Base-by-base conservation (phyloP, 2,797 vertebrate species). In the Eremophila alpestris region DNA sequence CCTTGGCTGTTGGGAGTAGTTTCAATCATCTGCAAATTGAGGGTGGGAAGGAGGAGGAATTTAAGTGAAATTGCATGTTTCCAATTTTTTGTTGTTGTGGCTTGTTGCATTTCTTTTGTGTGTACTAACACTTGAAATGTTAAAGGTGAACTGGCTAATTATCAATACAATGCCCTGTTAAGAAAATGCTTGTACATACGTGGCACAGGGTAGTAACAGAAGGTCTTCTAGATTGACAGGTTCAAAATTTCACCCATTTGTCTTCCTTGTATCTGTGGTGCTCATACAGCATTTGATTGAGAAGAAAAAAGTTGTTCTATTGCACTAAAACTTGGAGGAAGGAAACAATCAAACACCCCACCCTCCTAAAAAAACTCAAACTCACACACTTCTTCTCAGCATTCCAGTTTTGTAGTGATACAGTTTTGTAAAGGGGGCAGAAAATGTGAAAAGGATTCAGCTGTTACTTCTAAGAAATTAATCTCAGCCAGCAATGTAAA, bases 31-130 rank as follows among this genome's bases (percentile, higher is more conserved):
- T 89, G 92, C 93, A 93, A 65, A 95, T 95, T 40, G 64, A 90
- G 91, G 97, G 92, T 94, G 95, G 93, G 92, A 95, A 93, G 95
- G 94, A 96, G 91, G 93, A 95, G 87, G 67, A 92, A 48, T 94
- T 92, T 49, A 91, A 97, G 94, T 83, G 60, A 93, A 93, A 93
- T 95, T 98, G 98, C 98, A 98, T 98, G 97, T 95, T 97, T 79
- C 81, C 45, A 40, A 27, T 97, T 96, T 96, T 94, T 78, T 91
- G 92, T 91, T 94, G 96, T 94, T 96, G 94, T 98, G 96, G 96
- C 97, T 97, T 97, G 96, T 91, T 97, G 95, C 92, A 92, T 97
- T 97, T 97, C 77, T 90, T 95, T 96, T 96, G 95, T 95, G 96
- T 94, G 81, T 96, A 98, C 97, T 98, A 98, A 98, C 96, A 96